These are phyloP conservation scores for Tupiocoris notatus DNA, from an alignment of 2,888 invertebrate species.

Conservation along the genomic window DNA sequence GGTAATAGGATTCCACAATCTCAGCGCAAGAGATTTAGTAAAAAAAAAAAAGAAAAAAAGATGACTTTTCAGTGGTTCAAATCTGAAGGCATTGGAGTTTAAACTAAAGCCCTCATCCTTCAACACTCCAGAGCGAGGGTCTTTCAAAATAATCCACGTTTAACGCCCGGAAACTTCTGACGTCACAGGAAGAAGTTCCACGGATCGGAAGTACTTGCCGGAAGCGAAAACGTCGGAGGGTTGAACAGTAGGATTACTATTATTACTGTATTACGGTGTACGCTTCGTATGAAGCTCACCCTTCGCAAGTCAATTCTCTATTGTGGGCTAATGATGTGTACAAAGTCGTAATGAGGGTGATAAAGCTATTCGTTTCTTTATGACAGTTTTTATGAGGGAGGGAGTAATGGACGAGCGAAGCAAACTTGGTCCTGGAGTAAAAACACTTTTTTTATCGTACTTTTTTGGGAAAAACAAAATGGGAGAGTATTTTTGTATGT, in stretches of 20 bases:
- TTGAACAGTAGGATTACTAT: neutral
- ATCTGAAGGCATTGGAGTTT: no score
- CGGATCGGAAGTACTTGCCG: neutral
- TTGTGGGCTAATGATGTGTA: slow-evolving; percentile 12
- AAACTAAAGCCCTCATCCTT: no score
- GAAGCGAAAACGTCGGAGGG: neutral
- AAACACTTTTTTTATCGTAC: no score
- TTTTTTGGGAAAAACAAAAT: no score
- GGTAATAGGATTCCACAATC: no score
- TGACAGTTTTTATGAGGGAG: neutral
- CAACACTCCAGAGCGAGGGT: no score
- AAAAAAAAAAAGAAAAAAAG: no score
- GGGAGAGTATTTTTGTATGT: no score
- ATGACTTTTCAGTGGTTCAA: no score
- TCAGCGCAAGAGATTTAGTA: no score
- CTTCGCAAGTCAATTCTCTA: neutral
- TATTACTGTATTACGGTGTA: neutral
- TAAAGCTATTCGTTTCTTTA: slow-evolving; percentile 15
- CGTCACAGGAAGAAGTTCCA: neutral
- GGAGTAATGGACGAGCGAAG: neutral
- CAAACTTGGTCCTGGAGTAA: no score
- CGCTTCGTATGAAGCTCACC: neutral
- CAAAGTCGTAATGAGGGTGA: neutral
- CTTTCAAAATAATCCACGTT: no score
- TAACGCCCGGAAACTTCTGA: neutral